phyloP scores from a whole-genome alignment of 2,888 invertebrate genomes.

The Dorcus hopei region DNA sequence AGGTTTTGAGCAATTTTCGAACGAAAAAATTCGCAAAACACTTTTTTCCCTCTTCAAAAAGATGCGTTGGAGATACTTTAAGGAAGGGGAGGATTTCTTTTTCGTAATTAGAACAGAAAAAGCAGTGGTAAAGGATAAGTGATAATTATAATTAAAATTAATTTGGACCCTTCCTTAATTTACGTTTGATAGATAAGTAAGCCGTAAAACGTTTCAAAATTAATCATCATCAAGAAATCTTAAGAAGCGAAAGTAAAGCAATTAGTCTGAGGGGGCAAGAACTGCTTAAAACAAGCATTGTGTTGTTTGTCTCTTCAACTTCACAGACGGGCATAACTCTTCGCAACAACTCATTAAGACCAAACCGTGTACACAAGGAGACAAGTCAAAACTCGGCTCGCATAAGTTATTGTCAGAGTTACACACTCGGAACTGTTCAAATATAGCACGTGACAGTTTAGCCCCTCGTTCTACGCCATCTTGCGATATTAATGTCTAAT shows the following conservation, averaged over 20 bases:
- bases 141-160: too few species aligned
- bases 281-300: slow-evolving; percentile 22
- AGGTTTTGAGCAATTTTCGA: too few species aligned
- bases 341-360: slow-evolving; percentile 31
- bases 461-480: slow-evolving; percentile 14
- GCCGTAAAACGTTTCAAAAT: too few species aligned
- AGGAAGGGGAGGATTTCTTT: too few species aligned
- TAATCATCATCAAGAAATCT: too few species aligned
- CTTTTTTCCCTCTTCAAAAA: too few species aligned
- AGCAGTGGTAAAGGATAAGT: too few species aligned
- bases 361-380: slow-evolving; percentile 27
- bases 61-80: too few species aligned
- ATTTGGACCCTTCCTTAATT: too few species aligned
- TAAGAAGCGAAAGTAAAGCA: slow-evolving; percentile 8
- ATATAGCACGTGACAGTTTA: slow-evolving; percentile 25
- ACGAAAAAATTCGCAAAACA: too few species aligned
- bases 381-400: slow-evolving; percentile 30
- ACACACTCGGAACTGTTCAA: slow-evolving; percentile 25
- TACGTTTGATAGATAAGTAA: too few species aligned
- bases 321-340: slow-evolving; percentile 27
- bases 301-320: slow-evolving; percentile 24
- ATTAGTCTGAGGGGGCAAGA: slow-evolving; percentile 25
- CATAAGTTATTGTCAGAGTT: slow-evolving; percentile 27
- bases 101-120: too few species aligned
- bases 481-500: slow-evolving; percentile 25